Evolutionary conservation across 2,888 invertebrate genomes (phyloP).

Genomic region (Rhorus exstirpatorius): DNA sequence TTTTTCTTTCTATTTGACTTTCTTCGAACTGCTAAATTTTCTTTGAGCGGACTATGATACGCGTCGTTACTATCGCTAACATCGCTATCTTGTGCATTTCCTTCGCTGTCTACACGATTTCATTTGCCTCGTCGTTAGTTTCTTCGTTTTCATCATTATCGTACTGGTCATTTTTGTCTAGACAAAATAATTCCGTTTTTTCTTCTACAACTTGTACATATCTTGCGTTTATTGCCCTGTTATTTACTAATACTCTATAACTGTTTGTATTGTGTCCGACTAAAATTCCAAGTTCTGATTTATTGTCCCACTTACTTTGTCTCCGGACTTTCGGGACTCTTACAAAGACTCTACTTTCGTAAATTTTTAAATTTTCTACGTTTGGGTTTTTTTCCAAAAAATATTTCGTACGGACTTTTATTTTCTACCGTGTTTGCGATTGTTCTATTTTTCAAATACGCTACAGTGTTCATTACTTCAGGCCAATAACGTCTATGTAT

Average conservation of each 20-base stretch:
- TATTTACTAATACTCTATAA: conserved; percentile 76
- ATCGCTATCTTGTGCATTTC: conserved; percentile 60
- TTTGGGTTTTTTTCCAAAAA: too few species aligned
- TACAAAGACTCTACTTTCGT: too few species aligned
- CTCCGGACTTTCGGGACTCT: too few species aligned
- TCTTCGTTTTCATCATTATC: not conserved
- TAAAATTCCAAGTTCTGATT: conserved; percentile 51
- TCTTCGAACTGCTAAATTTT: not conserved
- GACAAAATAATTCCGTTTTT: conserved; percentile 66
- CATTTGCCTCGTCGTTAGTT: not conserved
- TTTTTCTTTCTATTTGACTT: not conserved
- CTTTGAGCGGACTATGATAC: not conserved
- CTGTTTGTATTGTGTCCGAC: conserved; percentile 75
- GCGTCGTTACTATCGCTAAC: conserved; percentile 40
- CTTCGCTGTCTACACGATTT: conserved; percentile 49
- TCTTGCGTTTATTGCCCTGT: conserved; percentile 72
- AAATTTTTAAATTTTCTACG: too few species aligned
- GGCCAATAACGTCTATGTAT: too few species aligned
- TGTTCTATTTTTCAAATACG: too few species aligned
- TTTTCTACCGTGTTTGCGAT: too few species aligned
- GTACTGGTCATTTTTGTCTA: conserved; percentile 20
- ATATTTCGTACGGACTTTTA: too few species aligned
- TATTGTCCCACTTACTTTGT: too few species aligned
- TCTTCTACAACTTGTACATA: conserved; percentile 76
- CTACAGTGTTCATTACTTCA: too few species aligned